A percentile compares a stretch with the other conserved stretches of the same genome.
Evolutionary conservation across 1,140 invertebrate species (phyloP).

Genomic region (Drosophila equinoxialis): DNA sequence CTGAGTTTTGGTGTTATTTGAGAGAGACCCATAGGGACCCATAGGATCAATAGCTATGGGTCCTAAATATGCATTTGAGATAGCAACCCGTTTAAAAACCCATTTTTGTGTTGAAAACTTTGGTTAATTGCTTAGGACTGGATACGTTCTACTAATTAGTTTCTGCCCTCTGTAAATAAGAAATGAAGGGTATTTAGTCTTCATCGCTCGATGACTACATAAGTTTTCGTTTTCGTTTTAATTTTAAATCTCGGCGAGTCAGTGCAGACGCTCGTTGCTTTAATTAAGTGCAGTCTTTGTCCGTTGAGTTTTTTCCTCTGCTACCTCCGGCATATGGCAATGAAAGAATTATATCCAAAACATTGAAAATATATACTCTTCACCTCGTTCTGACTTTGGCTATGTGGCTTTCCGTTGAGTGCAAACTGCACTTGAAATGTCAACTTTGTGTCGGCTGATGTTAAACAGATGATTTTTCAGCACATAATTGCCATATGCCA

Average conservation of each 20-base stretch:
- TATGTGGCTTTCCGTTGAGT: conserved; percentile 28
- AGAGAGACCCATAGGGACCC: no score
- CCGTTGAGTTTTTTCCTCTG: conserved; percentile 17
- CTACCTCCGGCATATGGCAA: conserved; percentile 53
- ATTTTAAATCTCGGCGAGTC: conserved; percentile 68
- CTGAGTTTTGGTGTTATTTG: no score
- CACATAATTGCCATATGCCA: conserved; percentile 45
- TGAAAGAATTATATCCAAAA: conserved; percentile 78
- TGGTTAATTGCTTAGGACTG: no score
- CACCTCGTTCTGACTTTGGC: conserved; percentile 2
- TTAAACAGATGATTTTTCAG: conserved; percentile 67
- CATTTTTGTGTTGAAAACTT: no score
- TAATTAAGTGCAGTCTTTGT: conserved; percentile 68
- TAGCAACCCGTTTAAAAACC: no score
- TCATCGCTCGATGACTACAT: background rate
- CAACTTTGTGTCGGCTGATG: conserved; percentile 76
- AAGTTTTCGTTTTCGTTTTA: conserved; percentile 32
- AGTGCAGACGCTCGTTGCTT: conserved; percentile 44
- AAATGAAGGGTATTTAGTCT: background rate
- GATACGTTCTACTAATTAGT: no score
- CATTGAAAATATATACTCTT: conserved; percentile 43
- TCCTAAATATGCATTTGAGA: no score
- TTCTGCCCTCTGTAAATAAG: no score
- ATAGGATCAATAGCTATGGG: no score
- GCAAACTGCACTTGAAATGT: conserved; percentile 77